Base-by-base conservation (phyloP, 1,140 invertebrate species). In the Papilio polyxenes region DNA sequence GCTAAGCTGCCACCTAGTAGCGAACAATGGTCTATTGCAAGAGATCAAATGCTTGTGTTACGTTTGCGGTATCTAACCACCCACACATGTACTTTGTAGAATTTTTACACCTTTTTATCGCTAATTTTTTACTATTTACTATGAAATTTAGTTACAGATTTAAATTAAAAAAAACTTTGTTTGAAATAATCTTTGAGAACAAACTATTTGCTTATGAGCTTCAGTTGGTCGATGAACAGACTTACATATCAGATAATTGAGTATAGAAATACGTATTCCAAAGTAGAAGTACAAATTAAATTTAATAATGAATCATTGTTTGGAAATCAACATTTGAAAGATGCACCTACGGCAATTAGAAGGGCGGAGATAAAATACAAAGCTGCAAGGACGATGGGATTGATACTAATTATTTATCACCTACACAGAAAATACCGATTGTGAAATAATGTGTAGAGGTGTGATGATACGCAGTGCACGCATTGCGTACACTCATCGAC, bases 331-430 rank as follows among this genome's bases (percentile, higher is more conserved):
- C 20, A 53, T 77, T 77, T 77, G 75, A 77, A 49, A 56, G 75
- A 77, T 77, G 75, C 75, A 51, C 75, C 75, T 53, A 77, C 48
- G 75, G 75, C 80, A 88, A 88, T 86, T 87, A 88, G 86, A 89
- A 90, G 83, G 86, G 83, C 82, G 74, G 78, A 78, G 82, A 85
- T 83, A 76, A 84, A 81, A 83, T 76, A 82, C 75, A 48, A 56
- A 77, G 7, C 13, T 53, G 76, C 86, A 89, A 90, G 85, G 88
- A 84, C 87, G 82, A 23, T 77, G 83, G 79, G 87, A 86, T 87
- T 88, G 87, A 88, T 86, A 87, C 80, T 83, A 83, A 89, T 90
- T 88, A 87, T 89, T 87, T 85, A 82, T 90, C 89, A 87, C 89
- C 89, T 90, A 90, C 88, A 89, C 88, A 85, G 69, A 75, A 85